phyloP scores from a whole-genome alignment of 1,140 invertebrate species.

The Calephelis virginiensis region DNA sequence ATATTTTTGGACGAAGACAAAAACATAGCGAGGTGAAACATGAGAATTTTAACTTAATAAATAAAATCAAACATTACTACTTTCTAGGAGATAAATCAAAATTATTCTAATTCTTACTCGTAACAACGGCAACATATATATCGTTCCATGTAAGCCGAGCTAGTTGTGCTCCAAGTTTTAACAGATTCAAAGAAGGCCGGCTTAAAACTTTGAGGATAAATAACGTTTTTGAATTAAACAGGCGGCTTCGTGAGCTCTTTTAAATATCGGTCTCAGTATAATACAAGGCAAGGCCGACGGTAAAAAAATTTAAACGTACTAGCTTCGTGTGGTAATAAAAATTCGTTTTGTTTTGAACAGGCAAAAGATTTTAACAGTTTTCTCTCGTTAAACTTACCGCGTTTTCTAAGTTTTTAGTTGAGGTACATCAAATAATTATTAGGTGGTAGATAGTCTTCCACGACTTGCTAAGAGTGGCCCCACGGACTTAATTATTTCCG shows the following conservation, averaged over 20 bases:
- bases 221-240: slow-evolving; percentile 18
- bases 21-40: too few species aligned
- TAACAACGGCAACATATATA: slow-evolving; percentile 3
- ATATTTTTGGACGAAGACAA: too few species aligned
- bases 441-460: too few species aligned
- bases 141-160: neutral
- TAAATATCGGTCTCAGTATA: slow-evolving; percentile 7
- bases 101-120: neutral
- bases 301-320: neutral
- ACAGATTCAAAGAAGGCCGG: slow-evolving; percentile 8
- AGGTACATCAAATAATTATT: too few species aligned
- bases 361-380: neutral
- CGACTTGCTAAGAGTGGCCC: too few species aligned
- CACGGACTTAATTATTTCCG: too few species aligned
- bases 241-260: slow-evolving; percentile 9
- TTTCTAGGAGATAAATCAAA: neutral
- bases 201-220: slow-evolving; percentile 19
- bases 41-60: neutral
- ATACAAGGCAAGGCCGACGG: slow-evolving; percentile 3
- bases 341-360: neutral
- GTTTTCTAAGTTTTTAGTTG: too few species aligned
- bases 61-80: neutral
- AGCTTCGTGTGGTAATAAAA: neutral
- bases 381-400: too few species aligned
- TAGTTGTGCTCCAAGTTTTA: slow-evolving; percentile 12